phyloP scores from a whole-genome alignment of 2,797 vertebrate genomes.

The Hippopotamyrus pictus region DNA sequence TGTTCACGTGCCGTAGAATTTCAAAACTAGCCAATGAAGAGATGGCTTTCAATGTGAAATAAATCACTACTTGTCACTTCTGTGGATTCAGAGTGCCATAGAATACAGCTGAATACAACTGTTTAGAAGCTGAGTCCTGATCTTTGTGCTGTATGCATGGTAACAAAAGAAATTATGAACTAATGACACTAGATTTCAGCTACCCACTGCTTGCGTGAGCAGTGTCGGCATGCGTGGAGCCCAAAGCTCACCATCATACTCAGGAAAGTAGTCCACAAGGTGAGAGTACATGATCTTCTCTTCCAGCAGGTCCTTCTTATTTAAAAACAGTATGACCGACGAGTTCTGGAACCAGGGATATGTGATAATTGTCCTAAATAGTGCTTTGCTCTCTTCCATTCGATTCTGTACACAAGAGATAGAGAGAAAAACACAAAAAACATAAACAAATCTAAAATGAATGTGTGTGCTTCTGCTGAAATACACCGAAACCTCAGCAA shows the following conservation, averaged over 20 bases:
- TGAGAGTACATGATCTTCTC: conserved; percentile 83
- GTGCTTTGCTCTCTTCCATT: conserved; percentile 81
- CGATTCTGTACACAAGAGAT: conserved; percentile 63
- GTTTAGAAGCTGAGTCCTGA: not conserved
- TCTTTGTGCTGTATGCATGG: not conserved
- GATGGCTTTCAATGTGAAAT: not conserved
- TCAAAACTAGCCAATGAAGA: not conserved
- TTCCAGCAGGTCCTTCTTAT: conserved; percentile 80
- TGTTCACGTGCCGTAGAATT: not conserved
- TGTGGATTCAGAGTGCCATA: not conserved
- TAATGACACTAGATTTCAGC: not conserved
- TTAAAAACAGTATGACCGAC: conserved; percentile 79
- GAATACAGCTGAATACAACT: not conserved
- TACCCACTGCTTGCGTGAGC: not conserved
- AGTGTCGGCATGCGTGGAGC: not conserved
- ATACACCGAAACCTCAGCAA: not conserved
- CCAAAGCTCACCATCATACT: conserved; percentile 70
- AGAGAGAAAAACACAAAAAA: not conserved
- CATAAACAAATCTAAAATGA: not conserved
- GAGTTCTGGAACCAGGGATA: conserved; percentile 83
- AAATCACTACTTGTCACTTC: not conserved
- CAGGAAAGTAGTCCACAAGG: conserved; percentile 78
- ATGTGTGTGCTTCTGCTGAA: not conserved
- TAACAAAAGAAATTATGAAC: not conserved
- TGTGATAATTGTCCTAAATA: conserved; percentile 81